A percentile compares a stretch with the other conserved stretches of the same genome.
Conservation (phyloP, 2,797 vertebrate genomes). For the Glossophaga mutica region DNA sequence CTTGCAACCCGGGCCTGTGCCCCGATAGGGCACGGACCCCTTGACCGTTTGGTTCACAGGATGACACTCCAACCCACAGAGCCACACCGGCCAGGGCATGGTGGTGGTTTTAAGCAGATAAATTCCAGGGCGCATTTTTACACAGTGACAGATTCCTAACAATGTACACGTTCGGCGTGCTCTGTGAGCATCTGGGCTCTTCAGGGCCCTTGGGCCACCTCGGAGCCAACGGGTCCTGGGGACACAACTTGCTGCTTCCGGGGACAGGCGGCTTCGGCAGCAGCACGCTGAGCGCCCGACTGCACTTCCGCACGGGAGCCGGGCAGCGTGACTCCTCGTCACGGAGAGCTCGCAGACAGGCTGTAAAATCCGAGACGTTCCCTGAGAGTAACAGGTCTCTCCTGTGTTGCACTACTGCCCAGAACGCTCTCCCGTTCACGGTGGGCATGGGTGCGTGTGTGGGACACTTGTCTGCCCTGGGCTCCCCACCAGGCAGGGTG, state of each 20-base stretch:
- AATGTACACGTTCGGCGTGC: too few species aligned
- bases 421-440: accelerated
- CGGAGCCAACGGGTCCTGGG: neutral
- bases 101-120: neutral
- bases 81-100: neutral
- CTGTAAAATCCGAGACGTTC: neutral
- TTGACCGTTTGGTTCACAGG: too few species aligned
- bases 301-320: neutral
- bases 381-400: neutral
- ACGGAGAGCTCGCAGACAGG: neutral
- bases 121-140: neutral
- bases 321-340: too few species aligned
- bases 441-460: neutral
- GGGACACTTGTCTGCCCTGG: too few species aligned
- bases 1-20: too few species aligned
- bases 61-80: too few species aligned
- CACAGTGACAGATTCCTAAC: neutral
- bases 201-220: neutral
- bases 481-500: neutral
- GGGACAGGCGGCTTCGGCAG: too few species aligned
- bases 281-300: too few species aligned
- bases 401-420: neutral
- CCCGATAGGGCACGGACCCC: too few species aligned
- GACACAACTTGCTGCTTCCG: neutral
- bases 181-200: neutral